Evolutionary conservation across 2,113 vertebrate species (phyloP), one percentile per base, ranked within the genome.

Genomic region (Sciurus niger): DNA sequence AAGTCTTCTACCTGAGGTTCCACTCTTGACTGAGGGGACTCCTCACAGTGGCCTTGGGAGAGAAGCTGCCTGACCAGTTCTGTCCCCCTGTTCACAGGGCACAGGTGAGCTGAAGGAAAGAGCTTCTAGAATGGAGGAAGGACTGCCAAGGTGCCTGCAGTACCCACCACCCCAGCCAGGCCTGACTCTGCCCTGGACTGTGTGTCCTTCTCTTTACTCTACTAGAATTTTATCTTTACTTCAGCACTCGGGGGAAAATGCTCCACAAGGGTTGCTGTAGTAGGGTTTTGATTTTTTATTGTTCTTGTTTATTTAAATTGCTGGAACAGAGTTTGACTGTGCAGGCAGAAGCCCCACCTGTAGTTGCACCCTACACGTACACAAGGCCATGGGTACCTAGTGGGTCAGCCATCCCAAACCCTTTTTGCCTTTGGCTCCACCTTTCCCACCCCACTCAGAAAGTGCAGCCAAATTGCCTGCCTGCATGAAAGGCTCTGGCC

Each of bases 81-180:
- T 67, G 46, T 78, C 91, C 40, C 78, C 68, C 4, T n/a, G 32
- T 32, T 63, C 77, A 30, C 34, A 0, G 28, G 8, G 14, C 46
- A 18, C 24, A 48, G 78, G 83, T 12, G 63, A 8, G 55, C 76
- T 17, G 46, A 74, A 55, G 51, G 53, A 55, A 96, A 22, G 37
- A 53, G 30, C 32, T 14, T 34, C 60, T 24, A 55, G 25, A 30
- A 13, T 40, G 53, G 28, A 28, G 58, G 48, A 24, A 28, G 51
- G 6, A 37, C 60, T 40, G 46, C 73, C 32, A 16, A 53, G 34
- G 4, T 20, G 8, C 51, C 32, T 58, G 65, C 51, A 4, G 87
- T 37, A 11, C 96, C 67, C n/a, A 55, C 48, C 40, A 0, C 0
- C 32, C n/a, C 79, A 6, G 0, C 18, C 11, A 0, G 22, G 24